These are phyloP conservation scores for Stenodera caucasica DNA, from an alignment of 2,888 invertebrate genomes.

Conservation along the genomic window DNA sequence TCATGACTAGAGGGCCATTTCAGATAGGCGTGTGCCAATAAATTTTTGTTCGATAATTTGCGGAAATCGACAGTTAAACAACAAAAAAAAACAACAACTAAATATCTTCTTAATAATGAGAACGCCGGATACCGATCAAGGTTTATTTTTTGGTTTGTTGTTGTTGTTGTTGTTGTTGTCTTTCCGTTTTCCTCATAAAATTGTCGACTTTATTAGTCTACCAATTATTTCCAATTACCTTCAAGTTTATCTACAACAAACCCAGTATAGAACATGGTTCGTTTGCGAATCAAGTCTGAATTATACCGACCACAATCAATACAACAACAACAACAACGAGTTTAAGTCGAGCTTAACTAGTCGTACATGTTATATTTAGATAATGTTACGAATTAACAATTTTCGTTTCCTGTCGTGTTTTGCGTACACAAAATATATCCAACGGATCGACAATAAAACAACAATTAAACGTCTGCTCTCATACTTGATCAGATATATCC, in stretches of 20 bases:
- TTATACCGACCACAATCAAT: background rate
- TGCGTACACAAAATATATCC: constrained; percentile 29
- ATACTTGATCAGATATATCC: constrained; percentile 51
- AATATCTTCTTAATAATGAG: too few species aligned
- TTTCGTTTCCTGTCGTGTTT: constrained; percentile 37
- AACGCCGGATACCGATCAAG: background rate
- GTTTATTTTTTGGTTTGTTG: background rate
- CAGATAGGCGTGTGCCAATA: constrained; percentile 12
- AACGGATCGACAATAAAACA: constrained; percentile 31
- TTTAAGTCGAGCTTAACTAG: background rate
- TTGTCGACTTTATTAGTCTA: constrained; percentile 1
- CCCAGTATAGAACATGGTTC: constrained; percentile 10
- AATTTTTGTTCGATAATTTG: background rate
- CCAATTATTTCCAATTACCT: constrained; percentile 12
- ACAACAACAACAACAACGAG: constrained; percentile 1
- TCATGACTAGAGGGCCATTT: background rate
- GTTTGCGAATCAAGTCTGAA: constrained; percentile 13
- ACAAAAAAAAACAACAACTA: background rate
- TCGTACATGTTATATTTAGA: background rate
- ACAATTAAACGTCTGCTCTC: constrained; percentile 48
- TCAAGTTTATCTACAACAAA: background rate
- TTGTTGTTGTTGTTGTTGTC: too few species aligned
- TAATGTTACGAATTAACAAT: constrained; percentile 35
- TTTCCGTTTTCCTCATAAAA: constrained; percentile 11
- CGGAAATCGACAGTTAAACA: constrained; percentile 23